Conservation (phyloP, 2,113 vertebrate genomes). For the Condylura cristata region DNA sequence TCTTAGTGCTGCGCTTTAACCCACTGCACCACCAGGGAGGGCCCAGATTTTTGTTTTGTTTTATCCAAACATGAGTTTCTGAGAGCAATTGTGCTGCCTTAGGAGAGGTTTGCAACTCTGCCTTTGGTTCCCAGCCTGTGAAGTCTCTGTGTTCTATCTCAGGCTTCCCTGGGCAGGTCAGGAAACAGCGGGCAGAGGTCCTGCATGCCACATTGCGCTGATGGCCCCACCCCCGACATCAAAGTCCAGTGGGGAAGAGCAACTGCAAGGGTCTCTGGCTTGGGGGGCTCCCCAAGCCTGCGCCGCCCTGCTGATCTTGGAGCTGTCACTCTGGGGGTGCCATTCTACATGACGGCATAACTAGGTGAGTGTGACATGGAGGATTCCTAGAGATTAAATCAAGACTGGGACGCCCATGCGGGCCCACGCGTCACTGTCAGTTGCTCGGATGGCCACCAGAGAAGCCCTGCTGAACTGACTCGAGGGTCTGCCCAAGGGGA, state of each 20-base stretch:
- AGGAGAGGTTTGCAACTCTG: not conserved
- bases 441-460: not conserved
- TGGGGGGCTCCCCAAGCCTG: rapidly evolving
- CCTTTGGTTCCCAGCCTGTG: not conserved
- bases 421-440: rapidly evolving
- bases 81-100: not conserved
- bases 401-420: not conserved
- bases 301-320: not conserved
- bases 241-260: not conserved
- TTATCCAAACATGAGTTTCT: not conserved
- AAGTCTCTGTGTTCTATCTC: too few species aligned
- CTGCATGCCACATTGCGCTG: rapidly evolving
- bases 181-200: too few species aligned
- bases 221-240: not conserved
- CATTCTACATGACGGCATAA: not conserved
- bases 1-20: too few species aligned
- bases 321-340: not conserved
- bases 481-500: rapidly evolving
- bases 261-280: rapidly evolving
- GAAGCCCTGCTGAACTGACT: not conserved
- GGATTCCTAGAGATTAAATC: not conserved
- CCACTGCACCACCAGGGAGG: too few species aligned
- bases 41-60: too few species aligned
- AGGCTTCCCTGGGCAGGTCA: too few species aligned
- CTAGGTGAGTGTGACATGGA: rapidly evolving